Base-by-base conservation (phyloP, 2,888 invertebrate genomes). In the Drosophila seclusa region DNA sequence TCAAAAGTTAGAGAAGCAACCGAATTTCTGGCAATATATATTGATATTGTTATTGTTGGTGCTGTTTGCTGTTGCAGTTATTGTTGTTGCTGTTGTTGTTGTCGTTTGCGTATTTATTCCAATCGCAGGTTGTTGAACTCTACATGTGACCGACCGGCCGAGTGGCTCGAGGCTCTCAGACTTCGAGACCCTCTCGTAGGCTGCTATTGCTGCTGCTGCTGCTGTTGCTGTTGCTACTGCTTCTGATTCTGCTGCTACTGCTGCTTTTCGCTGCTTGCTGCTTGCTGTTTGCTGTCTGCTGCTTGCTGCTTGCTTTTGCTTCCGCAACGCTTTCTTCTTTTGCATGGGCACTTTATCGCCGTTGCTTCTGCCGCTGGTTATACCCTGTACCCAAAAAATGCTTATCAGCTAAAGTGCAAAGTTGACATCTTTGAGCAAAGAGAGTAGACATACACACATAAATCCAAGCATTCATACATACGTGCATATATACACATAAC, bases 121-220 rank as follows among this genome's bases (percentile, higher is more conserved):
- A 82, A 83, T 87, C 85, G 68, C 74, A 80, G 83, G 83, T 84
- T 87, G 80, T 88, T 84, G 83, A 84, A 84, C 83, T 73, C 66
- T 69, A 72, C 68, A 69, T 88, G 89, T 84, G 88, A 87, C 80
- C 83, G 87, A 86, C 83, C 88, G 86, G 81, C 76, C 81, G 79
- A 89, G 87, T 83, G 89, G 82, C 82, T 85, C 60, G 77, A 73
- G 69, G 68, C 89, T 83, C 79, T 76, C 66, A 72, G 81, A 76
- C 70, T 73, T 73, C 53, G 72, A 80, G 76, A 61, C 72, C 65
- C 58, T 75, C 68, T 75, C 68, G 55, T 76, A 64, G 76, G 64
- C 76, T 59, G 73, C 34, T 42, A 62, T 42, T 63, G 75, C 61
- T 50, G 59, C 62, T 63, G 40, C 64, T 54, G 38, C 34, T 45